Conservation (phyloP, 1,140 invertebrate species). For the Trichonephila clavipes region DNA sequence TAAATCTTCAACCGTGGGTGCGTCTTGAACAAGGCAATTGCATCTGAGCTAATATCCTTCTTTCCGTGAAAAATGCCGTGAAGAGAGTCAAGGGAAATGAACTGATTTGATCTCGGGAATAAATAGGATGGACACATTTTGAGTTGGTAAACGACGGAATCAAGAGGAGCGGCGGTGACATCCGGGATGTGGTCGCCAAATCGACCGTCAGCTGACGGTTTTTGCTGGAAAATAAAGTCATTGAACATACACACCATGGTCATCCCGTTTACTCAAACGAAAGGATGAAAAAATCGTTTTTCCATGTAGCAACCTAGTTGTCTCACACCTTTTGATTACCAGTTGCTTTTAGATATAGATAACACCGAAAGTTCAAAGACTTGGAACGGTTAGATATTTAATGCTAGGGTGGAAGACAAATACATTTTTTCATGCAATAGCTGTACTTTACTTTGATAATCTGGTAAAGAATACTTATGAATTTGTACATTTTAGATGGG, state of each 20-base stretch:
- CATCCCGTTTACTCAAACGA: background rate
- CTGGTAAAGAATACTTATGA: too few relatives aligned
- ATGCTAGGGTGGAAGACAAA: too few relatives aligned
- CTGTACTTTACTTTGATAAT: too few relatives aligned
- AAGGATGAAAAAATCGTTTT: background rate
- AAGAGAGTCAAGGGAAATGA: constrained; percentile 43
- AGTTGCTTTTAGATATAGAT: too few relatives aligned
- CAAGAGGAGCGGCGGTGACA: background rate
- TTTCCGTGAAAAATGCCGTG: constrained; percentile 45
- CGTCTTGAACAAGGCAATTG: constrained; percentile 12
- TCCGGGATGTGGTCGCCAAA: background rate
- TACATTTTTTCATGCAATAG: too few relatives aligned
- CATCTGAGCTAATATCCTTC: constrained; percentile 34
- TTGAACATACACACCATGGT: background rate
- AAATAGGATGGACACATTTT: constrained; percentile 40
- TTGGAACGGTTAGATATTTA: too few relatives aligned
- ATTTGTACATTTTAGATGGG: too few relatives aligned
- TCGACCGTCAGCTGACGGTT: background rate
- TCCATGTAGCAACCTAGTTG: too few relatives aligned
- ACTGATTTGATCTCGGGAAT: constrained; percentile 54
- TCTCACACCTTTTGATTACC: too few relatives aligned
- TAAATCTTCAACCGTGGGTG: background rate
- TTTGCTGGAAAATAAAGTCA: background rate
- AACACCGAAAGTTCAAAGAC: too few relatives aligned
- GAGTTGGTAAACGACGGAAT: background rate